Percentiles rank a stretch among this genome's conserved stretches.
phyloP scores from a whole-genome alignment of 1,140 invertebrate species.

The Apis cerana region DNA sequence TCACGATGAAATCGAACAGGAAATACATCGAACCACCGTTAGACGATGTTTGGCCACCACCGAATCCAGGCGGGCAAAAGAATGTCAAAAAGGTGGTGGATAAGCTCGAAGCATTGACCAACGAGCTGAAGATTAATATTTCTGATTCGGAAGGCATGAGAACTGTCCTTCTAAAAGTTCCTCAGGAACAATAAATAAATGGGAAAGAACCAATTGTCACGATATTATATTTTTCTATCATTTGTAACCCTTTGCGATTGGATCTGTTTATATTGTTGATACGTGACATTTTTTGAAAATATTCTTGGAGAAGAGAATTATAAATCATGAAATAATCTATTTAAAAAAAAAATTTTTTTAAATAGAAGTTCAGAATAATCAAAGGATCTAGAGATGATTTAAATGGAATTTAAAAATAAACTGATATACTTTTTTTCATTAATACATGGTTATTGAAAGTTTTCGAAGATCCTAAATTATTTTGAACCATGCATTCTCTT shows the following conservation, averaged over 20 bases:
- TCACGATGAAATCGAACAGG: constrained; percentile 46
- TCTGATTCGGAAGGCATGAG: constrained; percentile 74
- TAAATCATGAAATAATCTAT: not conserved
- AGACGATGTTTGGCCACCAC: constrained; percentile 79
- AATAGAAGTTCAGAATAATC: not conserved
- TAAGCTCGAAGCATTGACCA: constrained; percentile 70
- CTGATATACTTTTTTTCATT: not conserved
- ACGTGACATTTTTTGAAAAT: not conserved
- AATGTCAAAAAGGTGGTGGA: constrained; percentile 59
- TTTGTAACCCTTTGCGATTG: constrained; percentile 3
- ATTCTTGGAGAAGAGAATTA: not conserved
- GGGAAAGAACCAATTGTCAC: not conserved
- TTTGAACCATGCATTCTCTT: not conserved
- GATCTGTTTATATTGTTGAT: not conserved
- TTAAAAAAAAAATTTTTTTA: not conserved
- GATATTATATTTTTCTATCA: constrained; percentile 1
- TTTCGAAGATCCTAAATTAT: not conserved
- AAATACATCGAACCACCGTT: constrained; percentile 77
- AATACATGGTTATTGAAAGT: not conserved
- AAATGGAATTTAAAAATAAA: too few relatives aligned
- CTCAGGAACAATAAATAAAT: constrained; percentile 67
- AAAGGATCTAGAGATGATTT: not conserved
- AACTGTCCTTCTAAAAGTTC: constrained; percentile 75
- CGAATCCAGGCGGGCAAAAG: constrained; percentile 59
- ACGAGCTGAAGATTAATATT: constrained; percentile 77